Conservation (phyloP, 2,888 invertebrate species). For the Chaitophorus viminalis region DNA sequence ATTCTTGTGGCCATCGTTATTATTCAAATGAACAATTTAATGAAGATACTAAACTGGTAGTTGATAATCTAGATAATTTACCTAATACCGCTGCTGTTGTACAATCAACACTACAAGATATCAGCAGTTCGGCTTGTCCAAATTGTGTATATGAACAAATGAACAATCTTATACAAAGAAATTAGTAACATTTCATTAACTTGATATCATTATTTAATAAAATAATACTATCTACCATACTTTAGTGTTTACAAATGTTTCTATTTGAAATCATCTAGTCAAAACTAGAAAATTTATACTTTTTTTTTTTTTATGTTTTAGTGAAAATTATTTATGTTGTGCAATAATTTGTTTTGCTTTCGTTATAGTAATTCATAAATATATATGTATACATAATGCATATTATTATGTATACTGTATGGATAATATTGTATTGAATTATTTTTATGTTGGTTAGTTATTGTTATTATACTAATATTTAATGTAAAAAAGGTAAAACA, state of each 20-base stretch:
- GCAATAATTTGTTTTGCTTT: conserved; percentile 39
- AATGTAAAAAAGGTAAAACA: conserved; percentile 49
- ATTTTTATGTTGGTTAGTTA: conserved; percentile 7
- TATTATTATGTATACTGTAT: conserved; percentile 24
- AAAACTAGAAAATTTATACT: conserved; percentile 40
- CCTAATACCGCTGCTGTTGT: conserved; percentile 37
- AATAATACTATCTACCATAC: not conserved
- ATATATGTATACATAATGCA: conserved; percentile 20
- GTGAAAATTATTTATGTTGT: conserved; percentile 52
- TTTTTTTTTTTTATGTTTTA: conserved; percentile 51
- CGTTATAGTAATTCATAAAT: conserved; percentile 36
- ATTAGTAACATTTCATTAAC: conserved; percentile 14
- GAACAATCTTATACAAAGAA: conserved; percentile 27
- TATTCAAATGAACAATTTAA: conserved; percentile 36
- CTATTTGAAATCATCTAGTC: conserved; percentile 49
- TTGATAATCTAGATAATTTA: conserved; percentile 39
- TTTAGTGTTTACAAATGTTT: conserved; percentile 27
- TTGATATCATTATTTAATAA: conserved; percentile 30
- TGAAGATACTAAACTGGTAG: conserved; percentile 42
- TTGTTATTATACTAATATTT: not conserved
- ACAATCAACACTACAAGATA: conserved; percentile 41
- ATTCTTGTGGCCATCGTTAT: conserved; percentile 64
- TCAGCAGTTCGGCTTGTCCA: conserved; percentile 49
- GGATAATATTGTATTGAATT: not conserved
- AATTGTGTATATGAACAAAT: conserved; percentile 56